These are phyloP conservation scores for Xerus inauris DNA, from an alignment of 2,113 vertebrate genomes.

Conservation along the genomic window DNA sequence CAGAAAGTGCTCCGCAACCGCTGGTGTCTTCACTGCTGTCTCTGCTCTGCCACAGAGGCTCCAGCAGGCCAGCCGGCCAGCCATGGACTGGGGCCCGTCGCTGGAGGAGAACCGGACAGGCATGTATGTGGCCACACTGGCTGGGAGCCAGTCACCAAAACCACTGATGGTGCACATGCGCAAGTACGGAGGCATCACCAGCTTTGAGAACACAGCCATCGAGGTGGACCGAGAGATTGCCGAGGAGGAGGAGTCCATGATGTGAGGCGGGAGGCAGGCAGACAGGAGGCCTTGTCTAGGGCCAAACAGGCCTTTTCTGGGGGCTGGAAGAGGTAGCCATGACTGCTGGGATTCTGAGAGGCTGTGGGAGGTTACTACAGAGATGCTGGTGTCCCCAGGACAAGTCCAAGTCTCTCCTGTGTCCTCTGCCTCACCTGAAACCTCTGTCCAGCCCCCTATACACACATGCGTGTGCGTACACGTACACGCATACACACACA, in stretches of 20 bases:
- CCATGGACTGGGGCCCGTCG: slow-evolving; percentile 89
- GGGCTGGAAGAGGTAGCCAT: neutral
- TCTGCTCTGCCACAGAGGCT: slow-evolving; percentile 81
- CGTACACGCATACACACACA: neutral
- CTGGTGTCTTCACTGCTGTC: neutral
- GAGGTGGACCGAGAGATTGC: slow-evolving; percentile 90
- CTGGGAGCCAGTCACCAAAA: slow-evolving; percentile 89
- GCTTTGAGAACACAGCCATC: slow-evolving; percentile 89
- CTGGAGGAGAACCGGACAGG: slow-evolving; percentile 90
- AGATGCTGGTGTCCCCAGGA: neutral
- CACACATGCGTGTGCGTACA: neutral
- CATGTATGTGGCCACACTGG: slow-evolving; percentile 86
- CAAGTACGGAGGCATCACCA: slow-evolving; percentile 90
- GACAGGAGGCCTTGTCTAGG: neutral
- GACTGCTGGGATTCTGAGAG: neutral
- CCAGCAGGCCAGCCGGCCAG: slow-evolving; percentile 87
- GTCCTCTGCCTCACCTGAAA: neutral
- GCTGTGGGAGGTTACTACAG: neutral
- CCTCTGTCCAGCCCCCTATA: neutral
- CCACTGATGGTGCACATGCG: slow-evolving; percentile 91
- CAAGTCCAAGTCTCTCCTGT: neutral
- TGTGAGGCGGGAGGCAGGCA: slow-evolving; percentile 76
- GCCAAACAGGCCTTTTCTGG: neutral
- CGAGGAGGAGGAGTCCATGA: slow-evolving; percentile 89
- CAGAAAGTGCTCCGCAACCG: fast-evolving